phyloP scores from a whole-genome alignment of 2,113 vertebrate genomes.

The Felis chaus region DNA sequence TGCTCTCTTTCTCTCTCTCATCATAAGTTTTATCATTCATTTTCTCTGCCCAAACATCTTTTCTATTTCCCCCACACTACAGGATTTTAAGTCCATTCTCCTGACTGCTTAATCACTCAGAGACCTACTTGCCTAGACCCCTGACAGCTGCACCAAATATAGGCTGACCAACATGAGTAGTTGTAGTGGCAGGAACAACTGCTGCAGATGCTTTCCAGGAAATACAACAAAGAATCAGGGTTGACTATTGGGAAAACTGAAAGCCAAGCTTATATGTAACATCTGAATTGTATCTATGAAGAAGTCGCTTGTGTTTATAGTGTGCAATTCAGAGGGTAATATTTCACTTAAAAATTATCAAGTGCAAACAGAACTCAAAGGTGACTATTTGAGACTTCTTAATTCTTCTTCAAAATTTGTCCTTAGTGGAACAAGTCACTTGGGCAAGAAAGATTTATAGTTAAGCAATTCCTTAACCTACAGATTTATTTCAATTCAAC shows the following conservation, averaged over 20 bases:
- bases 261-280: slow-evolving; percentile 44
- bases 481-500: slow-evolving; percentile 47
- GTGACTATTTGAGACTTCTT: slow-evolving; percentile 40
- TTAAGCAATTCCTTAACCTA: slow-evolving; percentile 18
- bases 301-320: slow-evolving; percentile 21
- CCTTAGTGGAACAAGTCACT: slow-evolving; percentile 32
- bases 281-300: slow-evolving; percentile 40
- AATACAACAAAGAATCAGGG: background rate
- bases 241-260: background rate
- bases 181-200: background rate
- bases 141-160: background rate
- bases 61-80: background rate
- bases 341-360: slow-evolving; percentile 15
- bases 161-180: background rate
- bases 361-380: slow-evolving; percentile 28
- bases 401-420: slow-evolving; percentile 45
- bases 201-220: slow-evolving; percentile 25
- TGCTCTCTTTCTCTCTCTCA: background rate
- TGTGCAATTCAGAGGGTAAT: background rate
- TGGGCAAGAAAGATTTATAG: slow-evolving; percentile 50
- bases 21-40: background rate
- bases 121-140: slow-evolving; percentile 3
- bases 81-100: slow-evolving; percentile 37
- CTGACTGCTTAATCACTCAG: background rate
- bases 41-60: slow-evolving; percentile 4